Conservation (phyloP, 2,888 invertebrate species). For the Cryptophagus acutangulus region DNA sequence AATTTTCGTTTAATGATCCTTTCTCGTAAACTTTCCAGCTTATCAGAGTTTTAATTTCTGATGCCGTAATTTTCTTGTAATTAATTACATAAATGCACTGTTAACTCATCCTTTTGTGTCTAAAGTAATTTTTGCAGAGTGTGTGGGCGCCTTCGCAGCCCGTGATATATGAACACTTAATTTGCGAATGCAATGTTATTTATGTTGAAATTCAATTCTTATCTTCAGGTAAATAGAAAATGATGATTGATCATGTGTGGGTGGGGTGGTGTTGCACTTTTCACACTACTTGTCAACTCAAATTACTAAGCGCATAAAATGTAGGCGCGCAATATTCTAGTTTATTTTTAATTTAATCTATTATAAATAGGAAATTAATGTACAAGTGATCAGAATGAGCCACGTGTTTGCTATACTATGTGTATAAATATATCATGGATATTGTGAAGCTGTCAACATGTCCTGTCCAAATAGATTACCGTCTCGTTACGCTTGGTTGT, state of each 20-base stretch:
- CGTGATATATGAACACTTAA: slow-evolving; percentile 29
- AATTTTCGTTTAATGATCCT: too few species aligned
- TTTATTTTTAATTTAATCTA: too few species aligned
- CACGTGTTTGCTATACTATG: slow-evolving; percentile 19
- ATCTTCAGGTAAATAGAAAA: slow-evolving; percentile 19
- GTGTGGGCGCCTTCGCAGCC: slow-evolving; percentile 27
- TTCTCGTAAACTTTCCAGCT: too few species aligned
- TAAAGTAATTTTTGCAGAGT: slow-evolving; percentile 24
- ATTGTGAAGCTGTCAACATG: slow-evolving; percentile 30
- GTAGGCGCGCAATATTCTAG: slow-evolving; percentile 15
- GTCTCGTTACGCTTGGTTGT: slow-evolving; percentile 24
- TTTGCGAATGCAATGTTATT: slow-evolving; percentile 22
- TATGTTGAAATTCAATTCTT: slow-evolving; percentile 23
- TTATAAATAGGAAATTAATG: neutral
- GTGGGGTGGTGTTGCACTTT: slow-evolving; percentile 2
- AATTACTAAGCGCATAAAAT: slow-evolving; percentile 15
- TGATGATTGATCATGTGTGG: slow-evolving; percentile 20
- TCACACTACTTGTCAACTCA: slow-evolving; percentile 16
- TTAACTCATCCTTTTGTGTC: slow-evolving; percentile 19
- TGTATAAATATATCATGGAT: slow-evolving; percentile 25
- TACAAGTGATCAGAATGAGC: slow-evolving; percentile 15
- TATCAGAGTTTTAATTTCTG: too few species aligned
- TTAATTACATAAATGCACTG: neutral
- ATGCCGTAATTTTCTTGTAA: too few species aligned
- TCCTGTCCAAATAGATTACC: slow-evolving; percentile 27